Base-by-base conservation (phyloP, 2,888 invertebrate species). In the Polylopha cassiicola region DNA sequence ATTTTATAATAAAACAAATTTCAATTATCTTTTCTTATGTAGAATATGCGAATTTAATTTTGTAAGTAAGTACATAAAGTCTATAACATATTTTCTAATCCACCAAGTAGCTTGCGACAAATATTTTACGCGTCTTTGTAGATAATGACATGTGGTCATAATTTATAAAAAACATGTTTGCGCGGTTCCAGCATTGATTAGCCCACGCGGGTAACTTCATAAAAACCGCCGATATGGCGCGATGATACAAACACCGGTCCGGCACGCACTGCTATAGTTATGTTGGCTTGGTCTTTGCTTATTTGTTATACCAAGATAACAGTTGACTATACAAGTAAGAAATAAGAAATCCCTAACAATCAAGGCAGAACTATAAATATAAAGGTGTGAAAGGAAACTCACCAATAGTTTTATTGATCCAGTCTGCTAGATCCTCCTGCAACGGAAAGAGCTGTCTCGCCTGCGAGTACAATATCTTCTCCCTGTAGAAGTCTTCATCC, bases 351-450 rank as follows among this genome's bases (percentile, higher is more conserved):
- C n/a, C n/a, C n/a, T n/a, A n/a, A n/a, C n/a, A n/a, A n/a, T n/a
- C n/a, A n/a, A n/a, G n/a, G n/a, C n/a, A n/a, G n/a, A n/a, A n/a
- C n/a, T n/a, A n/a, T n/a, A n/a, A n/a, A n/a, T n/a, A n/a, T n/a
- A n/a, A n/a, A n/a, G n/a, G n/a, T n/a, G n/a, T n/a, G n/a, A n/a
- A n/a, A n/a, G n/a, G n/a, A n/a, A n/a, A 87, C 91, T 88, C 67
- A 95, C 95, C 92, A 50, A 95, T 87, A 38, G 91, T 92, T 70
- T 92, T 94, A 69, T 93, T 93, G 47, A 95, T 90, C 95, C 95
- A 95, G 55, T 95, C 94, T 4, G 95, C 93, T 38, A 95, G 79
- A 74, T 95, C 95, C 68, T 95, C 95, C 73, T 94, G 93, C 47
- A 95, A 81, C 0, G 95, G 95, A 59, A 92, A 90, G 58, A 95